Base-by-base conservation (phyloP, 2,797 vertebrate species). In the Pseudochirops corinnae region DNA sequence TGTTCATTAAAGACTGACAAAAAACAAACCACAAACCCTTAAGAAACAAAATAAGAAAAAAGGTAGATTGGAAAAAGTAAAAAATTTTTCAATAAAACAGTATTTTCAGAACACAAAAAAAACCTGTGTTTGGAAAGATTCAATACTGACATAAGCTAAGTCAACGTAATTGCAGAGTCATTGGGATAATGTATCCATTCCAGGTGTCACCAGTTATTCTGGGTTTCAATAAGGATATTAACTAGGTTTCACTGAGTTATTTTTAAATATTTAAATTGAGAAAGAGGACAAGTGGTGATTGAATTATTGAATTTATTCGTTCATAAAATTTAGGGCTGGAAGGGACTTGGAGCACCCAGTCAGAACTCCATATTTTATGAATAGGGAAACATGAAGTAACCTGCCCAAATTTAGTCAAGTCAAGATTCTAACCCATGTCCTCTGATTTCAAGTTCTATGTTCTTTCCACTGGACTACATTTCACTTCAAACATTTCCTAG, bases 1-100 rank as follows among this genome's bases (percentile, higher is more conserved):
- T 46, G 39, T 74, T 90, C 90, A 39, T 74, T 94, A 90, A 92
- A 93, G 90, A 60, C 67, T 3, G 55, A 95, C 93, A 10, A 91
- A 60, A 92, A 39, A 10, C 28, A 58, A 58, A 58, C 57, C 9
- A 58, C 4, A 31, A 33, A 90, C 39, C 12, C 33, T 39, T 92
- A 31, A 31, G 92, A 90, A 60, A 94, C 50, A 60, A 94, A 92
- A 90, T 90, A 74, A 82, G 56, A 21, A 55, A 39, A 28, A 74
- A n/a, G 2, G 24, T 24, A 31, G 39, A 50, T 14, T 6, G 4
- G 29, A 91, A 39, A 55, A 91, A 39, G 16, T 10, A 26, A 29
- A 21, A 56, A 24, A 24, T 55, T 7, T 33, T n/a, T 33, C 90
- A n/a, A n/a, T 21, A 55, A 87, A n/a, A 33, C 5, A 13, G 57